Percentiles rank a stretch among this genome's conserved stretches.
Evolutionary conservation across 1,140 invertebrate genomes (phyloP).

Genomic region (Potamilus streckersoni): DNA sequence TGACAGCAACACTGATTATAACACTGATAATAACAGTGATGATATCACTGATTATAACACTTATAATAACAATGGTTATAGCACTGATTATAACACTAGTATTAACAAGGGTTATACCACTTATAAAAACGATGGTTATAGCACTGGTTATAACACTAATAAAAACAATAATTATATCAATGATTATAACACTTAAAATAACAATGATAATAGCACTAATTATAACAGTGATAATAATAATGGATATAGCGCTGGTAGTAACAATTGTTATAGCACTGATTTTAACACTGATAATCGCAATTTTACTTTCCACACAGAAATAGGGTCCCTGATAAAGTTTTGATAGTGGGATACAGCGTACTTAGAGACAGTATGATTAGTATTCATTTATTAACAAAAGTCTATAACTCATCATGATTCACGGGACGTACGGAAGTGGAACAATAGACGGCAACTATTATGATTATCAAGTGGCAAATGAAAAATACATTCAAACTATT

Average conservation of each 20-base stretch:
- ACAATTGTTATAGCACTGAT: not conserved
- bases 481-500: no score
- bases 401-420: no score
- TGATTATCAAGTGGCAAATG: no score
- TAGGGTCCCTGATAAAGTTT: no score
- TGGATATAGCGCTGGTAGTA: not conserved
- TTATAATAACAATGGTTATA: constrained; percentile 4
- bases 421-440: no score
- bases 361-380: not conserved
- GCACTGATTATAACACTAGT: not conserved
- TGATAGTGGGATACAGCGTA: not conserved
- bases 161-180: not conserved
- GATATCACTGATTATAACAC: not conserved
- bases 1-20: not conserved
- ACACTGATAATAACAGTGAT: constrained; percentile 6
- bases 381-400: no score
- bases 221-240: constrained; percentile 1
- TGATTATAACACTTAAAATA: constrained; percentile 14
- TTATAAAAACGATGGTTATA: constrained; percentile 5
- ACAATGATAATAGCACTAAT: constrained; percentile 8
- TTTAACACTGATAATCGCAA: not conserved
- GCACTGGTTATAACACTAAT: constrained; percentile 7
- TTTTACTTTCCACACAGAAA: not conserved
- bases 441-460: no score
- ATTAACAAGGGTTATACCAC: not conserved